These are phyloP conservation scores for Chiloscyllium punctatum DNA, from an alignment of 2,797 vertebrate genomes.

Conservation along the genomic window DNA sequence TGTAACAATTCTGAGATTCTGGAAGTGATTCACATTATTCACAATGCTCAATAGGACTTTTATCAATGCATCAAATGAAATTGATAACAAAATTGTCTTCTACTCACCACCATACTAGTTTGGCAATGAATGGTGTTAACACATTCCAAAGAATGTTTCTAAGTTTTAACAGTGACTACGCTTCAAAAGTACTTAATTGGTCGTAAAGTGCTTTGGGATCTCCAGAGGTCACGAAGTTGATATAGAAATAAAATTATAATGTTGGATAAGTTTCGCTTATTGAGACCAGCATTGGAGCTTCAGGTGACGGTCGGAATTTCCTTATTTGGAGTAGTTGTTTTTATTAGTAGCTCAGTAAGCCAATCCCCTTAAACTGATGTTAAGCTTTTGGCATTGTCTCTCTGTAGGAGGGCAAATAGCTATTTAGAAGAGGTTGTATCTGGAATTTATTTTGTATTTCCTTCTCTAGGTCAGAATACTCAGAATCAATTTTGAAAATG, in stretches of 20 bases:
- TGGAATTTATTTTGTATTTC: neutral
- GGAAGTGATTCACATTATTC: neutral
- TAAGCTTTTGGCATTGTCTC: neutral
- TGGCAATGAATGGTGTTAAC: neutral
- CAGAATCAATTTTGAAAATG: constrained; percentile 77
- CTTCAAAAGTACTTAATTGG: neutral
- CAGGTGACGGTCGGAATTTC: neutral
- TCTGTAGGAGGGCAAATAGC: neutral
- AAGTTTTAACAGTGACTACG: neutral
- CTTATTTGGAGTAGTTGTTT: neutral
- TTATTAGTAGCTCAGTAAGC: neutral
- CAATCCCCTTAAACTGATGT: neutral
- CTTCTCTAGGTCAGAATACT: constrained; percentile 68
- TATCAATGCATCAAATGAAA: neutral
- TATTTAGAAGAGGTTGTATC: neutral
- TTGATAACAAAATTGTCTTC: neutral
- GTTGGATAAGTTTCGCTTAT: neutral
- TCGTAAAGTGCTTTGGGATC: neutral
- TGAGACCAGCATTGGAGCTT: neutral
- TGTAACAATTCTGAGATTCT: too few relatives aligned
- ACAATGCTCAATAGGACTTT: neutral
- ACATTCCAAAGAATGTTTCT: neutral
- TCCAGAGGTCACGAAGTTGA: neutral
- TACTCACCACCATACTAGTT: neutral
- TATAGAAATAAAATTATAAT: neutral